Evolutionary conservation across 2,797 vertebrate genomes (phyloP), one percentile per base, ranked within the genome.

Genomic region (Peromyscus melanophrys): DNA sequence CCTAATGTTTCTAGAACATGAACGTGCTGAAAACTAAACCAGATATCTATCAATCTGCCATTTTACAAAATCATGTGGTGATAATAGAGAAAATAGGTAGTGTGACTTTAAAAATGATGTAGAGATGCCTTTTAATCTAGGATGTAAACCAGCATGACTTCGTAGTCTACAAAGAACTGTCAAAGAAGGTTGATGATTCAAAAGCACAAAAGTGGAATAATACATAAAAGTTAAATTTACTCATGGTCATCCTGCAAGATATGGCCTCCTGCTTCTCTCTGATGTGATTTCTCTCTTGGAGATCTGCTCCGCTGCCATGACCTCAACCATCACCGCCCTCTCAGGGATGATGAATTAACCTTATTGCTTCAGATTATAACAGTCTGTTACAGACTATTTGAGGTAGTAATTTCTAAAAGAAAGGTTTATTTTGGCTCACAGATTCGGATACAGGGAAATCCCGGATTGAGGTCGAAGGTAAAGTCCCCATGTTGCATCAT

Each of bases 11-110:
- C 61, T 3, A 52, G 46, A 94, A 92, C 69, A 71, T 40, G 89
- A 88, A 75, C 5, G 29, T 76, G 23, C 19, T 96, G 40, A 95
- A 94, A 93, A 78, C 4, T 31, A 93, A 93, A 88, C 52, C 46
- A 84, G 46, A 88, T 93, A 77, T 81, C 21, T 85, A 95, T 19
- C 67, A 89, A 37, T 67, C 34, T 95, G 23, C 27, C 21, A 37
- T 93, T 96, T 93, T 95, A 91, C 34, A 93, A 96, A 97, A 93
- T 21, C 21, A 90, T 88, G n/a, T 71, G 57, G 27, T 73, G 7
- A 59, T 89, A 94, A 89, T 0, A 92, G 75, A 80, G 46, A 87
- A 97, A 92, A 88, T 67, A 73, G 40, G 34, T 52, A 92, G 49
- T 73, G 61, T 94, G 80, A 89, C 37, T 92, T 94, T n/a, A 80